A percentile compares a stretch with the other conserved stretches of the same genome.
These are phyloP conservation scores for Steinernema feltiae DNA, from an alignment of 1,140 invertebrate species.

Conservation along the genomic window DNA sequence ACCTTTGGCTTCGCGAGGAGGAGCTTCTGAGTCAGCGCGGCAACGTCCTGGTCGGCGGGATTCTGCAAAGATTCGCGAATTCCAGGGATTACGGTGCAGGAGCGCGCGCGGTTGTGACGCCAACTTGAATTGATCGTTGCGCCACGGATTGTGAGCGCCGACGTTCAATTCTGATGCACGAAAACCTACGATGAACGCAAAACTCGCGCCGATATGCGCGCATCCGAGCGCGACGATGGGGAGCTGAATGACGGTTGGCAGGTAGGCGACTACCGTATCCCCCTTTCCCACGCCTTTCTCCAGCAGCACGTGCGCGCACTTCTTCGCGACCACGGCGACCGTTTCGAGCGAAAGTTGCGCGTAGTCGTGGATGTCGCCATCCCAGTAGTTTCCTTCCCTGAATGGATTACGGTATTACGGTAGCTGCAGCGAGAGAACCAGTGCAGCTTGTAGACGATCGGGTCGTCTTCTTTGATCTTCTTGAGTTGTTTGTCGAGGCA, in stretches of 20 bases:
- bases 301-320: constrained; percentile 83
- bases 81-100: neutral
- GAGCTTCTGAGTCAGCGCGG: neutral
- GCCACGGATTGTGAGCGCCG: no score
- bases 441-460: neutral
- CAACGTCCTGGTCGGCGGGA: neutral
- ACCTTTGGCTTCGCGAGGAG: neutral
- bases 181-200: constrained; percentile 63
- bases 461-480: neutral
- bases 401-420: neutral
- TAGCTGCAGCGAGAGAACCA: neutral
- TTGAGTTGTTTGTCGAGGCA: neutral
- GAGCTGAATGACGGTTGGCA: constrained; percentile 93
- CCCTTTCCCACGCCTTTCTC: constrained; percentile 67
- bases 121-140: no score
- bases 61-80: constrained; percentile 24
- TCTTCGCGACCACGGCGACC: constrained; percentile 45
- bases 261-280: constrained; percentile 86
- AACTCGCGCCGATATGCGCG: constrained; percentile 83
- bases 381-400: constrained; percentile 39
- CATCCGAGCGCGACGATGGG: constrained; percentile 86
- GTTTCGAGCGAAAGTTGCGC: constrained; percentile 23
- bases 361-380: constrained; percentile 31
- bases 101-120: no score
- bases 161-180: neutral